Conservation (phyloP, 2,113 vertebrate species). For the Trinectes maculatus region DNA sequence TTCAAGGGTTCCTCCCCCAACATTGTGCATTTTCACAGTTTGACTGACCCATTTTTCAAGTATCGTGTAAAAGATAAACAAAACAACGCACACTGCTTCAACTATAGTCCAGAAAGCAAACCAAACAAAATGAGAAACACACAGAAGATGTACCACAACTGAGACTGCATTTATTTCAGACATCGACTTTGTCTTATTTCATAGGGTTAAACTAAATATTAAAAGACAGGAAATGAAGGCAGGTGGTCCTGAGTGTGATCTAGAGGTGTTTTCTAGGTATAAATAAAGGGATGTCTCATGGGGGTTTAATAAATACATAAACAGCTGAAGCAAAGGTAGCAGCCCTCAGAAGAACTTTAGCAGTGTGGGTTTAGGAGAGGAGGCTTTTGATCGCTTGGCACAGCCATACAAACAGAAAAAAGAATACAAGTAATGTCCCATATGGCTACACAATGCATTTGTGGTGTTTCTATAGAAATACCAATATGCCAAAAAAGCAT, state of each 20-base stretch:
- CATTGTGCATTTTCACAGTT: constrained; percentile 82
- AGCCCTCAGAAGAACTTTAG: constrained; percentile 54
- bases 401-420: constrained; percentile 26
- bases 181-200: not conserved
- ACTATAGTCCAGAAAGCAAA: constrained; percentile 52
- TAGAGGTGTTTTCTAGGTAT: constrained; percentile 20
- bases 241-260: constrained; percentile 49
- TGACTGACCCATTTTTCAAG: constrained; percentile 79
- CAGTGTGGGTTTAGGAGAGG: constrained; percentile 60
- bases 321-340: constrained; percentile 42
- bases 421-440: not conserved
- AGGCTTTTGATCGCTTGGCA: constrained; percentile 49
- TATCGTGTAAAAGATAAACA: constrained; percentile 69
- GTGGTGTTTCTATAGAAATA: constrained; percentile 27
- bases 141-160: constrained; percentile 34
- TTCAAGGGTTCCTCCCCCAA: constrained; percentile 27
- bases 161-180: constrained; percentile 17
- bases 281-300: constrained; percentile 18
- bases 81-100: constrained; percentile 40
- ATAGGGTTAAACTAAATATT: not conserved
- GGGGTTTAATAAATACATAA: constrained; percentile 9
- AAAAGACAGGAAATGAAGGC: constrained; percentile 42
- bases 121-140: constrained; percentile 35
- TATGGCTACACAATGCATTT: constrained; percentile 28
- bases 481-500: not conserved